Percentiles rank a stretch among this genome's conserved stretches.
Evolutionary conservation across 2,113 vertebrate species (phyloP).

Genomic region (Toxotes chatareus): DNA sequence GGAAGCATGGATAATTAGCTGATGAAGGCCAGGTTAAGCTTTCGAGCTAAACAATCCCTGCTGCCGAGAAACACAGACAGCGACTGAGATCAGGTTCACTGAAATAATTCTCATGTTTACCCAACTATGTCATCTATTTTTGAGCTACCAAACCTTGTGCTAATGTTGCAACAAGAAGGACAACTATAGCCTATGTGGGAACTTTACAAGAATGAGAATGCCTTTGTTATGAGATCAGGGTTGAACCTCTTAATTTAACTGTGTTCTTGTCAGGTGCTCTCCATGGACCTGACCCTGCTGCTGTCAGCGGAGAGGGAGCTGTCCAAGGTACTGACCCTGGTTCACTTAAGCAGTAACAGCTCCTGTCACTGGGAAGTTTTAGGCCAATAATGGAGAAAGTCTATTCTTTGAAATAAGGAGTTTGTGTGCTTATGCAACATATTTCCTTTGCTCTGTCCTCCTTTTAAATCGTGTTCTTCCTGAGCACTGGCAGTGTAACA

Average conservation of each 20-base stretch:
- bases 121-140: not conserved
- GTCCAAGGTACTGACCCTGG: conserved; percentile 30
- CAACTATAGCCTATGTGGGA: not conserved
- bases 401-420: not conserved
- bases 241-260: not conserved
- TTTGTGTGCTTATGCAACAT: not conserved
- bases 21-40: not conserved
- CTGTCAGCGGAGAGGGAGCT: conserved; percentile 25
- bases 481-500: not conserved
- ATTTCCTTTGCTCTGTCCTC: not conserved
- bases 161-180: not conserved
- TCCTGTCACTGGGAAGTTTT: not conserved
- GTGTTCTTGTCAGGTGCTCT: not conserved
- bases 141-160: not conserved
- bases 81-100: not conserved
- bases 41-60: not conserved
- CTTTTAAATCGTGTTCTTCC: not conserved
- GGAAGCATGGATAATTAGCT: not conserved
- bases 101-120: not conserved
- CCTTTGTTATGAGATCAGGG: not conserved
- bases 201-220: too few species aligned
- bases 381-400: not conserved
- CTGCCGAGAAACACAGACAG: not conserved
- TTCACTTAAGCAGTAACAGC: not conserved
- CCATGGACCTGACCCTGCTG: conserved; percentile 8